Evolutionary conservation across 2,797 vertebrate species (phyloP).

Genomic region (Lithobates pipiens): DNA sequence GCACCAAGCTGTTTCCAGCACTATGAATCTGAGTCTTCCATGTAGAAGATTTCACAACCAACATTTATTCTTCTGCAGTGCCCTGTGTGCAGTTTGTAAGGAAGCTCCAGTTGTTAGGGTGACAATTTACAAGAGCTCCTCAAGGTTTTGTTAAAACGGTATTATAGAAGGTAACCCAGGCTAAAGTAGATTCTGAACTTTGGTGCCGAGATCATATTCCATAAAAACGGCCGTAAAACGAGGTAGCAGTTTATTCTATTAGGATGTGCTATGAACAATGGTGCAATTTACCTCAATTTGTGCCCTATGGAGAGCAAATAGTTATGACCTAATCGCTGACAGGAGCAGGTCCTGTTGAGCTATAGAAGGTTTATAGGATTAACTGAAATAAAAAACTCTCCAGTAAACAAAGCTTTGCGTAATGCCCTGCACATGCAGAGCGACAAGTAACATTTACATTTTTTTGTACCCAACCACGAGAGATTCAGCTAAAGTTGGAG

Average conservation of each 20-base stretch:
- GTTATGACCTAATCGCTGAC: neutral
- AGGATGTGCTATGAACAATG: neutral
- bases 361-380: neutral
- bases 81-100: too few species aligned
- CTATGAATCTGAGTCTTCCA: neutral
- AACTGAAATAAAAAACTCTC: neutral
- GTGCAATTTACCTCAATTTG: neutral
- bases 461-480: neutral
- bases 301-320: neutral
- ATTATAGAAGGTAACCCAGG: neutral
- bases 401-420: slow-evolving; percentile 9
- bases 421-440: slow-evolving; percentile 15
- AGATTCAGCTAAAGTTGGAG: slow-evolving; percentile 25
- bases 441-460: neutral
- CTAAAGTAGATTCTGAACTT: neutral
- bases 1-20: neutral
- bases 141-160: neutral
- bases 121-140: neutral
- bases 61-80: neutral
- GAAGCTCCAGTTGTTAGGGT: neutral
- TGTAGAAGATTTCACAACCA: neutral
- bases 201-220: neutral
- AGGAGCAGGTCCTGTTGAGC: neutral
- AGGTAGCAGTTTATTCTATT: neutral
- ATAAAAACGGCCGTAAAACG: neutral